These are phyloP conservation scores for Miniopterus natalensis DNA, from an alignment of 2,113 vertebrate species.

Conservation along the genomic window DNA sequence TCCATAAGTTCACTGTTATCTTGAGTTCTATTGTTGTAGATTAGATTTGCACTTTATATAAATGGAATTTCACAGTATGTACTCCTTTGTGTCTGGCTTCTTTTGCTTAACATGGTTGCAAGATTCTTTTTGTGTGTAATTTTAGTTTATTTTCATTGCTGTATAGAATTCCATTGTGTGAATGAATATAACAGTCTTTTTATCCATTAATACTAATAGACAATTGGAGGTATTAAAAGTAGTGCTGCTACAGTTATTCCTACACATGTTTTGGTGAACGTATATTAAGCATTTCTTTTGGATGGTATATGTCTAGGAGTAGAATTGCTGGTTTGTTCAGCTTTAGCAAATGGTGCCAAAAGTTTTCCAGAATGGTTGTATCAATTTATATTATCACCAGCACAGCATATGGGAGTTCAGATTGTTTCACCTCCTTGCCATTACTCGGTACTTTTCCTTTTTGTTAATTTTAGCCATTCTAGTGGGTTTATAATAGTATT, in stretches of 20 bases:
- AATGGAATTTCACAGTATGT: neutral
- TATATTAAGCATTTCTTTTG: conserved; percentile 5
- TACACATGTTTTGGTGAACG: neutral
- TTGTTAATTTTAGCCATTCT: conserved; percentile 42
- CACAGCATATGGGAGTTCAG: neutral
- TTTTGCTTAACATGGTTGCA: conserved; percentile 35
- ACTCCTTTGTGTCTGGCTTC: neutral
- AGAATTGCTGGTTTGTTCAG: conserved; percentile 45
- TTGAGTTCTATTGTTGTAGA: conserved; percentile 28
- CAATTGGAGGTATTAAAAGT: neutral
- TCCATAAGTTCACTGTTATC: conserved; percentile 22
- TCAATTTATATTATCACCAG: neutral
- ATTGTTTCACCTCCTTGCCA: neutral
- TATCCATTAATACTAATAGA: neutral
- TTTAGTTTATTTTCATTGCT: conserved; percentile 5
- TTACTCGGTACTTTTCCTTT: neutral
- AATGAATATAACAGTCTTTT: neutral
- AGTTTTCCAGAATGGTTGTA: conserved; percentile 2
- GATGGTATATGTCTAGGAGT: neutral
- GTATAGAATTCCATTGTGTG: neutral
- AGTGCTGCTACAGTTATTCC: neutral
- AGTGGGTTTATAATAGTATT: neutral
- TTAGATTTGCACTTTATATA: neutral
- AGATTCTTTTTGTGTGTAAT: neutral
- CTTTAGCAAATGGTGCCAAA: conserved; percentile 23